Percentiles rank a stretch among this genome's conserved stretches.
These are phyloP conservation scores for Heterodera carotae DNA, from an alignment of 1,140 invertebrate species.

Conservation along the genomic window DNA sequence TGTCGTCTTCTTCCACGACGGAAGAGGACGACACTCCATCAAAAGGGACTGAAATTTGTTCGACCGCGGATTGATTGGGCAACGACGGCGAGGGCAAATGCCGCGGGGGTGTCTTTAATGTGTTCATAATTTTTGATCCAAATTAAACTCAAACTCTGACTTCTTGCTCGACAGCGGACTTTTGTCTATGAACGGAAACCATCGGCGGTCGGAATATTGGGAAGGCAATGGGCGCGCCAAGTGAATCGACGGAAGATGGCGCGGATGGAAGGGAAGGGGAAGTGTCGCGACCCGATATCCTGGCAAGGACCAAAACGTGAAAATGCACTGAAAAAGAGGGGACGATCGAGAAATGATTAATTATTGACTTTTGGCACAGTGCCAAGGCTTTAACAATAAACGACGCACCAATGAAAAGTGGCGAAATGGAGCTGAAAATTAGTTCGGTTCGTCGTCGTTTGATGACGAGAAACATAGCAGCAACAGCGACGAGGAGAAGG, in stretches of 20 bases:
- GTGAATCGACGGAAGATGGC: background rate
- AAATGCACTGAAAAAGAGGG: background rate
- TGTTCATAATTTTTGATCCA: background rate
- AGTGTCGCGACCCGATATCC: background rate
- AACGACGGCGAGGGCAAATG: background rate
- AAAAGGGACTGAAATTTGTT: background rate
- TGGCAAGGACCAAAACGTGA: background rate
- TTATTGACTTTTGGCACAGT: no score
- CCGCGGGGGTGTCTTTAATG: background rate
- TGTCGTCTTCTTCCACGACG: background rate
- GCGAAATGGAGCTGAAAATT: background rate
- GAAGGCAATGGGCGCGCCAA: conserved; percentile 21
- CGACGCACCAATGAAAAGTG: background rate
- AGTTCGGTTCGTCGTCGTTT: background rate
- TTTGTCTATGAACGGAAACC: background rate
- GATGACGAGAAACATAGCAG: background rate
- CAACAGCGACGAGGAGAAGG: background rate
- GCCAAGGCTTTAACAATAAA: background rate
- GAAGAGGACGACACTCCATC: background rate
- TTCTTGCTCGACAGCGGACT: background rate
- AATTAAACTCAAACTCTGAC: background rate
- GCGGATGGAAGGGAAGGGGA: background rate
- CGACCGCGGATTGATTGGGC: background rate
- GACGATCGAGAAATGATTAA: background rate
- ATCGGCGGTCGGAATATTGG: conserved; percentile 26